Evolutionary conservation across 2,888 invertebrate species (phyloP).

Genomic region (Acleris literana): DNA sequence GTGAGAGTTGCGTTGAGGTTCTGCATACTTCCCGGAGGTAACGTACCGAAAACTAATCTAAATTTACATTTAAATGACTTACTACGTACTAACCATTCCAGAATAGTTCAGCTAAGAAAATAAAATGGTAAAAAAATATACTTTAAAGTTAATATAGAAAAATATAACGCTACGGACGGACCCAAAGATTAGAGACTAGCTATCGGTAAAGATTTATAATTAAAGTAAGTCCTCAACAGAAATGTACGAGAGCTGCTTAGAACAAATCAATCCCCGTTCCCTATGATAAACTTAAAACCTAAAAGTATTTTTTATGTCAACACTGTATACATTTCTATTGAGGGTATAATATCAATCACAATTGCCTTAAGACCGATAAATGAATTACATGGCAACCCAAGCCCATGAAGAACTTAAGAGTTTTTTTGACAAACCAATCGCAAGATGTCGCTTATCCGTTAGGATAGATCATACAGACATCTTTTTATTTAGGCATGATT

Average conservation of each 20-base stretch:
- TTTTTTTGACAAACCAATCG: slow-evolving; percentile 42
- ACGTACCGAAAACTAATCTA: slow-evolving; percentile 29
- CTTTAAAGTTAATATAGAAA: slow-evolving; percentile 29
- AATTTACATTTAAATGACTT: slow-evolving; percentile 36
- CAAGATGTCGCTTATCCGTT: slow-evolving; percentile 12
- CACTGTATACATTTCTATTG: slow-evolving; percentile 5
- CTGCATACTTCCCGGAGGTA: slow-evolving; percentile 11
- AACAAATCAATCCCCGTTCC: no score
- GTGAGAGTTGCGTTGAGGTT: not conserved
- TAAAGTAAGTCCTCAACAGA: slow-evolving; percentile 15
- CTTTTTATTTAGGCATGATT: no score
- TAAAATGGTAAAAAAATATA: slow-evolving; percentile 45
- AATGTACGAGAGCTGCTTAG: not conserved
- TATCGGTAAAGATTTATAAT: slow-evolving; percentile 41
- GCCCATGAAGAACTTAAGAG: slow-evolving; percentile 41
- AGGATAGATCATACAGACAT: no score
- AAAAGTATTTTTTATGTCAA: no score
- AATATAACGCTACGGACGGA: slow-evolving; percentile 53
- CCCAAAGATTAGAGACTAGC: slow-evolving; percentile 48
- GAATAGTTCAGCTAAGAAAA: slow-evolving; percentile 23
- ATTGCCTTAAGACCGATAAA: slow-evolving; percentile 36
- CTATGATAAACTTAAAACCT: no score
- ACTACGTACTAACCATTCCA: slow-evolving; percentile 34
- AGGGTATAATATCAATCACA: slow-evolving; percentile 28
- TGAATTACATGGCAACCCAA: slow-evolving; percentile 40